phyloP scores from a whole-genome alignment of 2,113 vertebrate species.

The Porphyrio hochstetteri region DNA sequence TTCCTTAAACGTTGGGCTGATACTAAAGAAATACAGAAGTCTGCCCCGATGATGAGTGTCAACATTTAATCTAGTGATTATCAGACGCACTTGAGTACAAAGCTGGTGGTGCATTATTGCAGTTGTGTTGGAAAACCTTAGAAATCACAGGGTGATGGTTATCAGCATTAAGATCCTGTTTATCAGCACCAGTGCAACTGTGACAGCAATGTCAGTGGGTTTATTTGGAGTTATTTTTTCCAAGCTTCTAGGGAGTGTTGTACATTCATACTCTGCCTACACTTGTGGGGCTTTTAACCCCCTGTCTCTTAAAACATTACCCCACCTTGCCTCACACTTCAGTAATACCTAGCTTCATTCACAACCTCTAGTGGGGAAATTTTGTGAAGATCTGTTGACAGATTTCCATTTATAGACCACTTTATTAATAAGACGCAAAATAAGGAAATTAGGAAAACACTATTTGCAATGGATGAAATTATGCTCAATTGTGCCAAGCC shows the following conservation, averaged over 20 bases:
- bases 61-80: too few relatives aligned
- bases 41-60: background rate
- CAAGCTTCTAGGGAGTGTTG: background rate
- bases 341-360: background rate
- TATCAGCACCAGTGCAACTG: background rate
- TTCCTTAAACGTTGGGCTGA: background rate
- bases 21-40: background rate
- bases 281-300: background rate
- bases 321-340: background rate
- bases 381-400: background rate
- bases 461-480: background rate
- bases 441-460: background rate
- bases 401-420: background rate
- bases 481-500: background rate
- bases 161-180: background rate
- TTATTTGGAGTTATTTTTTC: background rate
- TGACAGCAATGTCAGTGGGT: background rate
- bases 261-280: background rate
- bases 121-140: background rate
- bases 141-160: background rate
- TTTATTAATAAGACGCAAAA: background rate
- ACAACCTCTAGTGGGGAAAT: background rate
- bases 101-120: background rate
- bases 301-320: fast-evolving
- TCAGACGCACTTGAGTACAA: fast-evolving